Evolutionary conservation across 2,113 vertebrate species (phyloP).

Genomic region (Solea solea): DNA sequence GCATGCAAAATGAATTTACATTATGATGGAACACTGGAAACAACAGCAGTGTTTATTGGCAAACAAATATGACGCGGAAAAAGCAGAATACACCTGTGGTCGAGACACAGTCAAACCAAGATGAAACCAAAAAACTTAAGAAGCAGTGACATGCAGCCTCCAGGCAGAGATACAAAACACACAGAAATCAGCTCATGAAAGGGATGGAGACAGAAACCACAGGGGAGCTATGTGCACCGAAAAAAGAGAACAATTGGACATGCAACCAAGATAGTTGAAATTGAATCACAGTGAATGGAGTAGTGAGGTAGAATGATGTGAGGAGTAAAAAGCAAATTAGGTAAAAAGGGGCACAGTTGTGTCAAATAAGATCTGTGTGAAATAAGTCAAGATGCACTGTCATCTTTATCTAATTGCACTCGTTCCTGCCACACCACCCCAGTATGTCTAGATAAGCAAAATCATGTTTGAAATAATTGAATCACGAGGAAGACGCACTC

Average conservation of each 20-base stretch:
- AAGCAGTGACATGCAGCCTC: background rate
- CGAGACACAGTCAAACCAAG: background rate
- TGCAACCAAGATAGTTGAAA: background rate
- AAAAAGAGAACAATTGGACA: background rate
- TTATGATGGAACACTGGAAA: background rate
- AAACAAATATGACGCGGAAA: conserved; percentile 1
- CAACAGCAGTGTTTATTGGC: background rate
- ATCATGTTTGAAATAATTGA: background rate
- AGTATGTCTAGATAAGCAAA: background rate
- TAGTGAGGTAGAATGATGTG: background rate
- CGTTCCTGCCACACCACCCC: background rate
- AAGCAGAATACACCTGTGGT: conserved; percentile 7
- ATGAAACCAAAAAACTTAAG: conserved; percentile 8
- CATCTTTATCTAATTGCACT: background rate
- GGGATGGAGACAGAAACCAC: background rate
- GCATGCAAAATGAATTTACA: conserved; percentile 10
- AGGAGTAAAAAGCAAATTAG: background rate
- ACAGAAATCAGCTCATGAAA: conserved; percentile 11
- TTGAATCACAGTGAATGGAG: background rate
- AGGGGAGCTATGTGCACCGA: conserved; percentile 4
- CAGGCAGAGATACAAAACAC: conserved; percentile 14
- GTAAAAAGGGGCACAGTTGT: background rate
- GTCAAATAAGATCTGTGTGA: background rate
- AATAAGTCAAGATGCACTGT: background rate
- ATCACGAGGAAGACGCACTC: background rate